Percentiles rank a stretch among this genome's conserved stretches.
These are phyloP conservation scores for Artibeus jamaicensis DNA, from an alignment of 2,797 vertebrate genomes.

Conservation along the genomic window DNA sequence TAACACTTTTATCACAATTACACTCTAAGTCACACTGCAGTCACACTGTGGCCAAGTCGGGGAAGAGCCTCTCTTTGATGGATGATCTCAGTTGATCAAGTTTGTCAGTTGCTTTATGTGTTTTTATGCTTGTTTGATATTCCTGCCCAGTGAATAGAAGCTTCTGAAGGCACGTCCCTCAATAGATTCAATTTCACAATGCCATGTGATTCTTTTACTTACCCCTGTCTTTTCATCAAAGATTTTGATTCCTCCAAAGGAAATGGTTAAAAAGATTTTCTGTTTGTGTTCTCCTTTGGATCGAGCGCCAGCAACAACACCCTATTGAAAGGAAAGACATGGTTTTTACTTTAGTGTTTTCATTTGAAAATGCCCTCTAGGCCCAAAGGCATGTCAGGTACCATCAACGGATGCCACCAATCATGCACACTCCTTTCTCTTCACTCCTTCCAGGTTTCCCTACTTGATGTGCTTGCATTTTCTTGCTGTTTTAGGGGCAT, in stretches of 20 bases:
- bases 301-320: constrained; percentile 93
- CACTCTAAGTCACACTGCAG: background rate
- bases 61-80: constrained; percentile 64
- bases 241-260: constrained; percentile 99
- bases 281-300: constrained; percentile 99
- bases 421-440: background rate
- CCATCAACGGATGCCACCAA: background rate
- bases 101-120: constrained; percentile 57
- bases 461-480: background rate
- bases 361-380: constrained; percentile 51
- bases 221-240: constrained; percentile 99
- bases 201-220: constrained; percentile 80
- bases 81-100: constrained; percentile 46
- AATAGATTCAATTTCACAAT: constrained; percentile 41
- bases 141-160: constrained; percentile 48
- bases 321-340: constrained; percentile 85
- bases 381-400: constrained; percentile 38
- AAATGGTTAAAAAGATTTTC: constrained; percentile 98
- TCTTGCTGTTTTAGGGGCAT: background rate
- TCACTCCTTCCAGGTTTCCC: background rate
- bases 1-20: constrained; percentile 64
- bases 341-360: constrained; percentile 59
- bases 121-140: constrained; percentile 59
- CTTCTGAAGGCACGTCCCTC: constrained; percentile 54
- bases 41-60: constrained; percentile 45